Percentiles rank a stretch among this genome's conserved stretches.
Conservation (phyloP, 2,888 invertebrate species). For the Eristalis tenax region DNA sequence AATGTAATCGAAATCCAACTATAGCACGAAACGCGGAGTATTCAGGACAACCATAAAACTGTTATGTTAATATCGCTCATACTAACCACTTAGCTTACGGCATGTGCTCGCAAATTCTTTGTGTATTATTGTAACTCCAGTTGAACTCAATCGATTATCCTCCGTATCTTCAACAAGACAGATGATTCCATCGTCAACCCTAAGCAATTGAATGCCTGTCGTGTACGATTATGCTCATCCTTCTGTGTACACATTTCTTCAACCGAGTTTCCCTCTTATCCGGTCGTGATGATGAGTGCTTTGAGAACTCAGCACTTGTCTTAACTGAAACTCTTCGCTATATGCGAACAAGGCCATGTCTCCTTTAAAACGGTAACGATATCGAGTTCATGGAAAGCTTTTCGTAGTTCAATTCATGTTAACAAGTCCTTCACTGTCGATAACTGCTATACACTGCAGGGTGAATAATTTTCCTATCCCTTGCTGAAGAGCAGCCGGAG, state of each 20-base stretch:
- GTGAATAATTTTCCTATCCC: background rate
- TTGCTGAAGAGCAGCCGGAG: background rate
- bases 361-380: background rate
- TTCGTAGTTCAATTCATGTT: background rate
- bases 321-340: background rate
- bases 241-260: background rate
- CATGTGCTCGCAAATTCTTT: background rate
- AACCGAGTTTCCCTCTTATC: background rate
- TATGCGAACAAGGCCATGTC: slow-evolving; percentile 2
- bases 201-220: slow-evolving; percentile 20
- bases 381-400: slow-evolving; percentile 3
- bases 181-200: slow-evolving; percentile 6
- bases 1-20: background rate
- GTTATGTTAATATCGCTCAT: background rate
- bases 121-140: background rate
- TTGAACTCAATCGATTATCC: slow-evolving; percentile 25
- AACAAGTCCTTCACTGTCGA: background rate
- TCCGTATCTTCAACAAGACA: background rate
- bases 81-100: background rate
- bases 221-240: background rate
- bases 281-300: background rate
- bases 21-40: background rate
- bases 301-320: background rate
- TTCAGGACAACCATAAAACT: background rate
- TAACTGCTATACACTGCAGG: background rate